Conservation (phyloP, 2,888 invertebrate genomes). For the Himalopsyche anomala region DNA sequence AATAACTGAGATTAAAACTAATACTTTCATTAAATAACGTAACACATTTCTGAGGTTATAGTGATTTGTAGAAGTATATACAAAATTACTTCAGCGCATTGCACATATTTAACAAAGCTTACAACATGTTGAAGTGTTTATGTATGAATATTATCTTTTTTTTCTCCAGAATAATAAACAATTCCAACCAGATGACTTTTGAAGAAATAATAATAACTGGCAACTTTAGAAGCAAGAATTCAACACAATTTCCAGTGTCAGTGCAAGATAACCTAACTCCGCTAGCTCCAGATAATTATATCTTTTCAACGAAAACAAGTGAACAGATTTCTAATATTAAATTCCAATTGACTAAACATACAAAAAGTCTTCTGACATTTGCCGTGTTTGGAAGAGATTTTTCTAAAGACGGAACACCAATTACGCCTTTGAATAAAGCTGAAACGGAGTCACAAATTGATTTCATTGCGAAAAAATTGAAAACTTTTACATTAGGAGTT, state of each 20-base stretch:
- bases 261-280: slow-evolving; percentile 66
- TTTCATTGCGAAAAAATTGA: not conserved
- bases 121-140: too few species aligned
- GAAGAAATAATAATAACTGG: slow-evolving; percentile 67
- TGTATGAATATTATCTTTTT: too few species aligned
- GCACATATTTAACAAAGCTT: too few species aligned
- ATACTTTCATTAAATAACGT: too few species aligned
- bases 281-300: slow-evolving; percentile 49
- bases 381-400: slow-evolving; percentile 54
- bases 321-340: not conserved
- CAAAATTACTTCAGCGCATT: too few species aligned
- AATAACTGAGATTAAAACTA: too few species aligned
- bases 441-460: not conserved
- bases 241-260: slow-evolving; percentile 67
- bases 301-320: slow-evolving; percentile 38
- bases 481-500: not conserved
- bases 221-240: slow-evolving; percentile 69
- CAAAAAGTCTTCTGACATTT: slow-evolving; percentile 44
- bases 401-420: slow-evolving; percentile 41
- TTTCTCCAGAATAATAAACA: slow-evolving; percentile 61
- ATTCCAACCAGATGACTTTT: slow-evolving; percentile 68
- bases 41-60: too few species aligned
- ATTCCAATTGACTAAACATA: slow-evolving; percentile 3
- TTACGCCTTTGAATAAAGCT: not conserved
- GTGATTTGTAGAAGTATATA: too few species aligned